Conservation (phyloP, 53 echinoderm and acorn worm species). For the Stichopus horrens region DNA sequence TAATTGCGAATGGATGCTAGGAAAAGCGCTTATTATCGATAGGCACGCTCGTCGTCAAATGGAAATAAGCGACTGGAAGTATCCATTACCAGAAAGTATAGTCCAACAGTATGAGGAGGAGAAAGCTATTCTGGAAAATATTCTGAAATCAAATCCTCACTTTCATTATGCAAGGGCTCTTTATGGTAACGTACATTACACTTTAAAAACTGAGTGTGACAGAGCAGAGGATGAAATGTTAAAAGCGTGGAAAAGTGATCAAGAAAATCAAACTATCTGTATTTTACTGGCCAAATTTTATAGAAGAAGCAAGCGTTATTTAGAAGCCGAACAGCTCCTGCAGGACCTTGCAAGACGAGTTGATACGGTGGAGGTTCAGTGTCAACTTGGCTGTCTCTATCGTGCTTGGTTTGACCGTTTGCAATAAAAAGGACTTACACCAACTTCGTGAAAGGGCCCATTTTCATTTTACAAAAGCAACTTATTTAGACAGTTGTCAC, state of each 20-base stretch:
- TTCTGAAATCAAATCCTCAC: neutral
- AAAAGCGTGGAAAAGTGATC: neutral
- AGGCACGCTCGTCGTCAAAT: neutral
- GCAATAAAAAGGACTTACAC: too few relatives aligned
- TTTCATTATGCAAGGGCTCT: neutral
- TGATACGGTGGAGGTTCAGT: neutral
- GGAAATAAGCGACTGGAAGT: neutral
- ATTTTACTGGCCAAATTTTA: neutral
- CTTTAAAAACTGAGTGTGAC: neutral
- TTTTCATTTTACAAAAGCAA: too few relatives aligned
- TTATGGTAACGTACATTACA: neutral
- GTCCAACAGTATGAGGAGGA: neutral
- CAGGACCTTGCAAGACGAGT: neutral
- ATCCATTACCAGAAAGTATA: neutral
- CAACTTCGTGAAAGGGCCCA: too few relatives aligned
- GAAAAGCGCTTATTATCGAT: neutral
- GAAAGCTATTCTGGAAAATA: neutral
- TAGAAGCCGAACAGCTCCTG: neutral
- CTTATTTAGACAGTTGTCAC: too few relatives aligned
- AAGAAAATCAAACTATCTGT: neutral
- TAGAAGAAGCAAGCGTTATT: neutral
- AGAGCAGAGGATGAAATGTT: neutral
- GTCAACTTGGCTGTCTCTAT: neutral
- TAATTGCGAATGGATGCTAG: slow-evolving; percentile 11
- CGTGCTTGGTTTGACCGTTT: too few relatives aligned